phyloP scores from a whole-genome alignment of 2,888 invertebrate species.

The Lysandra bellargus region DNA sequence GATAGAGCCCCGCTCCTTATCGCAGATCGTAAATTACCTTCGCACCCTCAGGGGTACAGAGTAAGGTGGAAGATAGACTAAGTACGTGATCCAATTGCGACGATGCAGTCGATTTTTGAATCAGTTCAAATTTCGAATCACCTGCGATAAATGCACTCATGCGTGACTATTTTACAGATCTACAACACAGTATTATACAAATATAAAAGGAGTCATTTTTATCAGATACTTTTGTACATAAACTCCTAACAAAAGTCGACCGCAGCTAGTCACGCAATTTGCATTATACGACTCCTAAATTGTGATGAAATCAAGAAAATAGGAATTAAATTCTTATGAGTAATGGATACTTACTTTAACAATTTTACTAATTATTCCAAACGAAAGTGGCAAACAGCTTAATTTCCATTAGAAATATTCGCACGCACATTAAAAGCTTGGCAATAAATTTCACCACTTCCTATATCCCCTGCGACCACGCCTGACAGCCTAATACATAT shows the following conservation, averaged over 20 bases:
- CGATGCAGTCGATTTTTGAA: slow-evolving; percentile 64
- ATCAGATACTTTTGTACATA: no score
- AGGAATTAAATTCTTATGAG: background rate
- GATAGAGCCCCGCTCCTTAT: slow-evolving; percentile 78
- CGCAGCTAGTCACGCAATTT: no score
- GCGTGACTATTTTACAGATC: background rate
- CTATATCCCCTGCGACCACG: slow-evolving; percentile 58
- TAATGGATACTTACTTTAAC: background rate
- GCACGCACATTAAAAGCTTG: slow-evolving; percentile 56
- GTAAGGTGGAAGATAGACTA: slow-evolving; percentile 60
- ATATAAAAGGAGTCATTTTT: no score
- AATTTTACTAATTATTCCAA: background rate
- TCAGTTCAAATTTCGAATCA: background rate
- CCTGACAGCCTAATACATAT: slow-evolving; percentile 68
- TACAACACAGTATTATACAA: no score
- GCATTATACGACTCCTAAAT: no score
- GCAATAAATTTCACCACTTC: slow-evolving; percentile 65
- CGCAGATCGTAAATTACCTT: slow-evolving; percentile 76
- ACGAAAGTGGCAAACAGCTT: slow-evolving; percentile 24
- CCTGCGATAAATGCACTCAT: background rate
- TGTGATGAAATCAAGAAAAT: background rate
- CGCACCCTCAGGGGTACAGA: slow-evolving; percentile 74
- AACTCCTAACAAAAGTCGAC: no score
- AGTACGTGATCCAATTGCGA: slow-evolving; percentile 80
- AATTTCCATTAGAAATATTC: slow-evolving; percentile 34